Base-by-base conservation (phyloP, 2,888 invertebrate species). In the Lycocerus yunnanus region DNA sequence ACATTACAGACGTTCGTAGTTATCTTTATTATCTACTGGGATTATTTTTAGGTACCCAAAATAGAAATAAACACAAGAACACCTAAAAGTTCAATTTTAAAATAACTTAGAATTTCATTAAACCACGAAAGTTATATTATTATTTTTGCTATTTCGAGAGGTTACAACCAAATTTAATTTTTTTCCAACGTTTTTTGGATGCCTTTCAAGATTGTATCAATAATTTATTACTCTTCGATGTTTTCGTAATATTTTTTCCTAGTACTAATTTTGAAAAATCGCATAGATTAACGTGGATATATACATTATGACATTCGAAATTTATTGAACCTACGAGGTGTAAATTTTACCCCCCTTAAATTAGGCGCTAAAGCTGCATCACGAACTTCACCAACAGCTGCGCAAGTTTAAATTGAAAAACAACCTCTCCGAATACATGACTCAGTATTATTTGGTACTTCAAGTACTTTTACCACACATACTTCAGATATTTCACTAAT, bases 11-110 rank as follows among this genome's bases (percentile, higher is more conserved):
- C 66, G 71, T 13, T 43, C 61, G n/a, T 63, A 69, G 16, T 66
- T 65, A 71, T 65, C 71, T 71, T 59, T 21, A 70, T 65, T 15
- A 16, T 70, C 69, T 18, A 18, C 16, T 43, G 15, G n/a, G 61
- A 63, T 63, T 63, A 63, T 63, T 63, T 63, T 18, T 63, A 20
- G 18, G 5, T 63, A 14, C 61, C 18, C 20, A n/a, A 20, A 18
- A 63, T 63, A 63, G 20, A 63, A 63, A 63, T 18, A 63, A 43
- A 43, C 43, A 43, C 8, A 43, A 43, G 43, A 43, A 43, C 43
- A 43, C 43, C 43, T 43, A 43, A 43, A 43, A 43, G 43, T 43
- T 43, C 43, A 43, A 43, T 43, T 43, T 43, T 43, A 43, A 43
- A 43, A 43, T 43, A 43, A 43, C 43, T 43, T 43, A 6, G 43